Evolutionary conservation across 2,888 invertebrate species (phyloP), one percentile per base, ranked within the genome.

Genomic region (Harmothoe impar): DNA sequence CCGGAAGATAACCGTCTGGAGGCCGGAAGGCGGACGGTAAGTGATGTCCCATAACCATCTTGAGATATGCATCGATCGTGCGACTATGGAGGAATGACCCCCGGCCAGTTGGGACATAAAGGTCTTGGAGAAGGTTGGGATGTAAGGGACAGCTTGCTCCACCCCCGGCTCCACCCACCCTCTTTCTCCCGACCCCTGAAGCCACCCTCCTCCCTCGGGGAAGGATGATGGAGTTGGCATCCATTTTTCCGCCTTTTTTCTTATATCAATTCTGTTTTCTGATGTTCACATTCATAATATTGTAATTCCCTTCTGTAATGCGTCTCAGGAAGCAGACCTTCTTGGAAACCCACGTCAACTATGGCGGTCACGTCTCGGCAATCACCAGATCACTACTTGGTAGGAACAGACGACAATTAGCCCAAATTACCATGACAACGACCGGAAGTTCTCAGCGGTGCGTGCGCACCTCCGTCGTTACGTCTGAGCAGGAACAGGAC

Each of bases 41-140:
- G 81, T 81, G 35, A 81, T 81, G 81, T 81, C 43, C 81, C 81
- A 81, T 81, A 81, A 81, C 35, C 43, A n/a, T 81, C 81, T 43
- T 35, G 81, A 81, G 81, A 81, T 81, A 81, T 15, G 81, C 81
- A 81, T 72, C 31, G 72, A 72, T 72, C 72, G 72, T 25, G 29
- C 29, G 29, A 72, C 62, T 62, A 20, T 62, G 62, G 29, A 25
- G 25, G 72, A 72, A 72, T 72, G 72, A 29, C 72, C 72, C 29
- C 25, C 25, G 72, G 72, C 25, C 72, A 72, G 29, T 29, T 72
- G 25, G 25, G 72, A 72, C 72, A 72, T n/a, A 72, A 25, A 72
- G 72, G 72, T 72, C 31, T 72, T 29, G 72, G 72, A 29, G 72
- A 72, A 72, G 72, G 72, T 62, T n/a, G 62, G 43, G 43, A 62